Percentiles rank a stretch among this genome's conserved stretches.
These are phyloP conservation scores for Apodemus speciosus DNA, from an alignment of 2,113 vertebrate genomes.

Conservation along the genomic window DNA sequence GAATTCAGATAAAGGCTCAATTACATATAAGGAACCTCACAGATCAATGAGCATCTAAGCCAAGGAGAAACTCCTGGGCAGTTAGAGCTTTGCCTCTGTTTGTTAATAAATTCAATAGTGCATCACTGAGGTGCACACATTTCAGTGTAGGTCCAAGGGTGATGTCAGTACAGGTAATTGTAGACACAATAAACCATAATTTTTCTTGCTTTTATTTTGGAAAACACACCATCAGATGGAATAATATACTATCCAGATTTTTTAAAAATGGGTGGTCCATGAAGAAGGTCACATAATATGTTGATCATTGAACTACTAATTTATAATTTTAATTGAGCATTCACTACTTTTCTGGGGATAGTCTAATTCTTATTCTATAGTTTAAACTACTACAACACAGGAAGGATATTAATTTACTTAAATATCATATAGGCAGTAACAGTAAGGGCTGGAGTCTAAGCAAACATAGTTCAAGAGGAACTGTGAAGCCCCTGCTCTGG, in stretches of 20 bases:
- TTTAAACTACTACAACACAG: neutral
- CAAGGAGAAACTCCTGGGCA: neutral
- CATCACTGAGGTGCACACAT: neutral
- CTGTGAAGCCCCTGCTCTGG: neutral
- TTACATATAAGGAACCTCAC: neutral
- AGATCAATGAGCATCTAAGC: neutral
- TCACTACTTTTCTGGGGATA: neutral
- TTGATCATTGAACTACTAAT: constrained; percentile 38
- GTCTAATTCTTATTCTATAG: neutral
- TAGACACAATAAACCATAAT: neutral
- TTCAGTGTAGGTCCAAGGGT: neutral
- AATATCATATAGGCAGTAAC: neutral
- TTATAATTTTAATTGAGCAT: neutral
- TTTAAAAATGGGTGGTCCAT: neutral
- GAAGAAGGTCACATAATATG: neutral
- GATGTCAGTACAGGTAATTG: neutral
- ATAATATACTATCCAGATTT: neutral
- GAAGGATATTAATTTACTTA: neutral
- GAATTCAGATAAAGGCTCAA: neutral
- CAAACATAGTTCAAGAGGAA: neutral
- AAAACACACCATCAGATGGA: constrained; percentile 10
- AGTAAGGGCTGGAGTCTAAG: constrained; percentile 29
- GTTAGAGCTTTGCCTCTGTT: neutral
- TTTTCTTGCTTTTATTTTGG: constrained; percentile 18
- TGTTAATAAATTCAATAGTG: constrained; percentile 25